These are phyloP conservation scores for Drosophila suboccidentalis DNA, from an alignment of 2,888 invertebrate species.

Conservation along the genomic window DNA sequence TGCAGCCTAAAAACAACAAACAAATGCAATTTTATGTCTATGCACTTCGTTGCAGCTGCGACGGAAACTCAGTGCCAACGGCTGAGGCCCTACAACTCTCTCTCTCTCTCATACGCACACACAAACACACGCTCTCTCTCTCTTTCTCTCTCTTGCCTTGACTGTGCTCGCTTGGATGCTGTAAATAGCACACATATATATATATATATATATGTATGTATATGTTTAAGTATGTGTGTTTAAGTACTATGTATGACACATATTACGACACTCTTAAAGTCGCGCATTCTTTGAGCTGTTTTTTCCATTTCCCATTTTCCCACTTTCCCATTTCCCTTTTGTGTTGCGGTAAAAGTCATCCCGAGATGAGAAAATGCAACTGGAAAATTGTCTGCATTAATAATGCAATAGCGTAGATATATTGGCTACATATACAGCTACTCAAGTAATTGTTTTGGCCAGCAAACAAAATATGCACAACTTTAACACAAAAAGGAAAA, in stretches of 20 bases:
- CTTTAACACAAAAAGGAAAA: neutral
- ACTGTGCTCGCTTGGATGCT: constrained; percentile 56
- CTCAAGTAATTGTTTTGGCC: neutral
- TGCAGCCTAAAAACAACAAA: constrained; percentile 35
- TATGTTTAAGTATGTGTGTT: constrained; percentile 8
- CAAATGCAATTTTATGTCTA: constrained; percentile 60
- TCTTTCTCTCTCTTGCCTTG: constrained; percentile 35
- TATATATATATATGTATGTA: constrained; percentile 1
- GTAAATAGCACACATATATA: constrained; percentile 49
- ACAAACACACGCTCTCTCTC: neutral
- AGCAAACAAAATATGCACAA: neutral
- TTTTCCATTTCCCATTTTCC: constrained; percentile 5
- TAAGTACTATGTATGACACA: constrained; percentile 20
- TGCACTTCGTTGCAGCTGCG: constrained; percentile 71
- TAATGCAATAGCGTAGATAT: constrained; percentile 5
- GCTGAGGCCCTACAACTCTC: constrained; percentile 18
- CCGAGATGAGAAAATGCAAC: constrained; percentile 9
- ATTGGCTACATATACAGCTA: neutral
- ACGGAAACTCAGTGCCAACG: constrained; percentile 45
- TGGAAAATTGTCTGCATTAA: constrained; percentile 12
- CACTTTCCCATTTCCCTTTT: constrained; percentile 1
- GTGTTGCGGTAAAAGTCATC: constrained; percentile 1
- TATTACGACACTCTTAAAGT: constrained; percentile 57
- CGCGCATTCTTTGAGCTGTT: constrained; percentile 35
- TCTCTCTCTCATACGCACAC: neutral